Base-by-base conservation (phyloP, 2,888 invertebrate genomes). In the Uloborus plumipes region DNA sequence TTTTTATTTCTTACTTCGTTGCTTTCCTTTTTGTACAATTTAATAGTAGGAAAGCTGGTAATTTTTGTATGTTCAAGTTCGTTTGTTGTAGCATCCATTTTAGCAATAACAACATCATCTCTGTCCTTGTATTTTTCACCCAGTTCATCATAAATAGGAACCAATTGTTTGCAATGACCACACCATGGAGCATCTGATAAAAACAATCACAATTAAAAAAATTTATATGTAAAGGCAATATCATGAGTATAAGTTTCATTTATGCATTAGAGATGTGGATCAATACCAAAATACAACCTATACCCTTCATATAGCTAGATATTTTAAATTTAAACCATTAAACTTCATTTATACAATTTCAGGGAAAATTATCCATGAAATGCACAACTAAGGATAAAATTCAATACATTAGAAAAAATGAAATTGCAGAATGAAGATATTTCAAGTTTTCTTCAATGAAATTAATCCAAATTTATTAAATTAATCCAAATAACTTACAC, bases 11-110 rank as follows among this genome's bases (percentile, higher is more conserved):
- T 86, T 88, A 94, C 93, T 90, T 96, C 94, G 90, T 96, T 97
- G 87, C 95, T 94, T 70, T 93, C 94, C 91, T 98, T 98, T 87
- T 95, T 94, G 92, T 96, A 99, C 88, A 96, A 91, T 88, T 95
- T 97, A 89, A 98, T 93, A 85, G 97, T 98, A 84, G 98, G 98
- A 94, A 96, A 98, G 87, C 94, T 96, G 86, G 93, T 93, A 89
- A 99, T 93, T 91, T 97, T 97, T 78, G 98, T 94, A 91, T 96
- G 96, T 88, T 97, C 97, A 87, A 99, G 91, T 91, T 99, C 99
- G 90, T 99, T 99, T 88, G 93, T 94, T 77, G 99, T 99, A 85
- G 99, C 94, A 91, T 99, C 99, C 92, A 99, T 98, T 92, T 99
- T 99, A 87, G 99, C 98, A 89, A 99, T 94, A 70, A 99, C 92